Evolutionary conservation across 2,888 invertebrate genomes (phyloP), one percentile per base, ranked within the genome.

Genomic region (Melanostoma mellinum): DNA sequence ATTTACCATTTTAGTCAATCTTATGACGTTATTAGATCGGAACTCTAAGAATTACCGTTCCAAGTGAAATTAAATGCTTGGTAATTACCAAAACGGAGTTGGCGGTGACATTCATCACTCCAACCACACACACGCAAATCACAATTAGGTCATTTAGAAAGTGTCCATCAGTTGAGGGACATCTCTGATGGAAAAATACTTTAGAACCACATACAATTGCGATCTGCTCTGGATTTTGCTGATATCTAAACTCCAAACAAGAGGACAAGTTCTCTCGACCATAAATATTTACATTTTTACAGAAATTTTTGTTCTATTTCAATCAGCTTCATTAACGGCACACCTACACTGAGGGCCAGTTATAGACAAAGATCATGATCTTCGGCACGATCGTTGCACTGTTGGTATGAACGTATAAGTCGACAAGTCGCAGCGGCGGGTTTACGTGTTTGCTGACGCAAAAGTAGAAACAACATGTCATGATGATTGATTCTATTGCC

Each of bases 401-500:
- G 53, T 61, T 73, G 60, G 67, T 73, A 20, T 20, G 20, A 67
- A 73, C 72, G 78, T 71, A 44, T 35, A 56, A 33, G 60, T 53
- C 9, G 20, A 48, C 44, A 6, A 20, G 30, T 20, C 10, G 9
- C 3, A 3, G 20, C 40, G 40, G 30, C 20, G 6, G 8, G 10
- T n/a, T 36, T 32, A 42, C 38, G 10, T 9, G 56, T 32, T 48
- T 10, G 36, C 68, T 52, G 50, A 58, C 50, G 58, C 50, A 52
- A 35, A 53, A 55, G 8, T 50, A 52, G 44, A 46, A 46, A 46
- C 10, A 46, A 46, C 52, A 58, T 74, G 79, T 74, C 79, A 69
- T 74, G 79, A 68, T 79, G 79, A 79, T 79, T 79, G 79, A 79
- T 79, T 79, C 68, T 63, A 63, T 68, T 69, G 68, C 63, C 63